These are phyloP conservation scores for Sarotherodon lohbergeri DNA, from an alignment of 2,113 vertebrate species.

Conservation along the genomic window DNA sequence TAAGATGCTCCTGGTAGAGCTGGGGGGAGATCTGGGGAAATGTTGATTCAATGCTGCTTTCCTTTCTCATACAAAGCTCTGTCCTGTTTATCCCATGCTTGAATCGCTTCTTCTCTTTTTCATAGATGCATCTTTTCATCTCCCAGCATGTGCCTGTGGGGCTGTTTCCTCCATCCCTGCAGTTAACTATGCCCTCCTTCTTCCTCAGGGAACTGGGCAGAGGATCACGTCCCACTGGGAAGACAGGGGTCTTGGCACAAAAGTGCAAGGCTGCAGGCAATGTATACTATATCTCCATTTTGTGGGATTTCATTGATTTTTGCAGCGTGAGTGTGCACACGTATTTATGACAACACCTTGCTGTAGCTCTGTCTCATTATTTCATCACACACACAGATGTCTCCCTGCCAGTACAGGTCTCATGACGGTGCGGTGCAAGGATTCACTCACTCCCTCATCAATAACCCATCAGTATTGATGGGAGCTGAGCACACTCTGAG, in stretches of 20 bases:
- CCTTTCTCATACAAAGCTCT: conserved; percentile 7
- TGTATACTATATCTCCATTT: conserved; percentile 59
- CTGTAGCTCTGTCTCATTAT: conserved; percentile 46
- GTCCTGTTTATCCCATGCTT: conserved; percentile 6
- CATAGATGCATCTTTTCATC: conserved; percentile 28
- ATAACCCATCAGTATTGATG: conserved; percentile 70
- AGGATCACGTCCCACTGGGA: conserved; percentile 45
- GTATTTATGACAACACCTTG: conserved; percentile 41
- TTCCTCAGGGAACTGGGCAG: conserved; percentile 29
- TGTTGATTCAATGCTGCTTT: conserved; percentile 25
- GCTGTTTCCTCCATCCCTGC: conserved; percentile 16
- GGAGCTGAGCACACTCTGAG: conserved; percentile 25
- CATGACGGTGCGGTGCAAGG: conserved; percentile 31
- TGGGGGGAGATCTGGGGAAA: background rate
- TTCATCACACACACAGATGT: conserved; percentile 30
- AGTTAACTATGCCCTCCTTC: conserved; percentile 21
- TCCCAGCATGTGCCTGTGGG: conserved; percentile 22
- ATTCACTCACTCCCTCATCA: conserved; percentile 61
- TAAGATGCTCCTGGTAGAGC: background rate
- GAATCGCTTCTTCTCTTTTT: conserved; percentile 18
- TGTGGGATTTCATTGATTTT: conserved; percentile 64
- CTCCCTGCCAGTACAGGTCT: conserved; percentile 17
- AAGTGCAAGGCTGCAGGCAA: conserved; percentile 63
- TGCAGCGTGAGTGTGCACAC: conserved; percentile 14
- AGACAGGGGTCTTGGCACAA: conserved; percentile 55